Evolutionary conservation across 2,113 vertebrate genomes (phyloP).

Genomic region (Thymallus thymallus): DNA sequence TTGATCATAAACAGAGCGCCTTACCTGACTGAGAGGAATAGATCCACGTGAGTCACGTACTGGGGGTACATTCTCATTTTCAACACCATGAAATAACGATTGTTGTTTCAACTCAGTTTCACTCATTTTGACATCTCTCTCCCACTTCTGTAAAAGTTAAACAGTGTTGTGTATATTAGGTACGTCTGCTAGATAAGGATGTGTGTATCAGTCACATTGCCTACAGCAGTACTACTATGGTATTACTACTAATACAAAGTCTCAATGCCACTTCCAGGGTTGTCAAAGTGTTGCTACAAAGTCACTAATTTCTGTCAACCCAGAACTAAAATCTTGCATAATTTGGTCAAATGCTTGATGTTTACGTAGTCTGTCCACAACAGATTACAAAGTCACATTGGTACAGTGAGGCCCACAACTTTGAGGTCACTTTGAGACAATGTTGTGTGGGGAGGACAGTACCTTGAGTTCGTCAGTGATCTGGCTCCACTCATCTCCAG

Average conservation of each 20-base stretch:
- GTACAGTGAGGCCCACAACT: too few species aligned
- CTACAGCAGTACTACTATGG: too few species aligned
- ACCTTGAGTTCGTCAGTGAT: conserved; percentile 86
- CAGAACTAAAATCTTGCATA: too few species aligned
- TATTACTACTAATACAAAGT: too few species aligned
- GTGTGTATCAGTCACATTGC: too few species aligned
- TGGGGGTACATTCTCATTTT: conserved; percentile 72
- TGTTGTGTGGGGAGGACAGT: conserved; percentile 2
- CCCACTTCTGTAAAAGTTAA: conserved; percentile 79
- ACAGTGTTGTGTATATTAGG: neutral
- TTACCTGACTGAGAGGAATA: conserved; percentile 54
- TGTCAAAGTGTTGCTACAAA: too few species aligned
- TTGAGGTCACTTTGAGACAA: too few species aligned
- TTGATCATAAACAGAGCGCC: neutral
- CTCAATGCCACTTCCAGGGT: too few species aligned
- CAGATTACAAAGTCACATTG: too few species aligned
- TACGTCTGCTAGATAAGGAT: neutral
- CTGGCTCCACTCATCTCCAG: conserved; percentile 82
- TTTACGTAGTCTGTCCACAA: too few species aligned
- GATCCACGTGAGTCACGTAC: conserved; percentile 73
- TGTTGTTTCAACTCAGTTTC: conserved; percentile 61
- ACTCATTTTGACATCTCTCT: conserved; percentile 78
- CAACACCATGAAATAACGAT: conserved; percentile 29
- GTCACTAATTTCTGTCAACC: too few species aligned
- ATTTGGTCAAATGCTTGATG: too few species aligned